A percentile compares a stretch with the other conserved stretches of the same genome.
Evolutionary conservation across 2,797 vertebrate genomes (phyloP).

Genomic region (Dromococcyx pavoninus): DNA sequence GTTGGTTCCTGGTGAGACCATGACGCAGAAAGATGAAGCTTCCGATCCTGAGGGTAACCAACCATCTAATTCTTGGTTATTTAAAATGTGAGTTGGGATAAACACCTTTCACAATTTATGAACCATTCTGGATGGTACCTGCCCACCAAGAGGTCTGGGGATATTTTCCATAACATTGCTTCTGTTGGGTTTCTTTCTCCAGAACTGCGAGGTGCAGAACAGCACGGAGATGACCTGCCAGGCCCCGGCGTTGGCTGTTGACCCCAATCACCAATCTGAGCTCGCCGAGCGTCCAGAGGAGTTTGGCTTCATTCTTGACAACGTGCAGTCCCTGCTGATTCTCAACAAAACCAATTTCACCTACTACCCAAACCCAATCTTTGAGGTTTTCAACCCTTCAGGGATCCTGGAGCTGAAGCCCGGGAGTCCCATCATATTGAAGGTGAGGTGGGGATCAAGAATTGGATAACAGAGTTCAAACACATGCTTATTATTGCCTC

Average conservation of each 20-base stretch:
- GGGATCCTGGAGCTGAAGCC: constrained; percentile 95
- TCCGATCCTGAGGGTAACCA: not conserved
- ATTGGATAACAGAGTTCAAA: not conserved
- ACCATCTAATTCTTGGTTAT: not conserved
- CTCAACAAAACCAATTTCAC: constrained; percentile 95
- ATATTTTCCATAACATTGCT: not conserved
- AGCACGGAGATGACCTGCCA: constrained; percentile 92
- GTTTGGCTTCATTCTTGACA: constrained; percentile 96
- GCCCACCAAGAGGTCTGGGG: not conserved
- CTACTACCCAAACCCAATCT: constrained; percentile 95
- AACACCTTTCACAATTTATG: not conserved
- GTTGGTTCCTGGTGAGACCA: not conserved
- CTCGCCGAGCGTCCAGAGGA: constrained; percentile 88
- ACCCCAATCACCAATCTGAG: constrained; percentile 80
- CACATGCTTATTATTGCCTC: not conserved
- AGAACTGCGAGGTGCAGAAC: constrained; percentile 92
- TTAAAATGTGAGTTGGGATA: not conserved
- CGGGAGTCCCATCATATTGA: constrained; percentile 95
- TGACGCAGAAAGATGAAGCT: not conserved
- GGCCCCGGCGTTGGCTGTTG: constrained; percentile 88
- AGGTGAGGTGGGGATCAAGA: constrained; percentile 77
- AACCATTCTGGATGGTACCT: not conserved
- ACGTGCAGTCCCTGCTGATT: constrained; percentile 88
- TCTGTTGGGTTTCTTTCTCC: not conserved
- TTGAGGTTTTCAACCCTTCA: constrained; percentile 88